phyloP scores from a whole-genome alignment of 2,797 vertebrate species.

The Melanotaenia parkinsoni region DNA sequence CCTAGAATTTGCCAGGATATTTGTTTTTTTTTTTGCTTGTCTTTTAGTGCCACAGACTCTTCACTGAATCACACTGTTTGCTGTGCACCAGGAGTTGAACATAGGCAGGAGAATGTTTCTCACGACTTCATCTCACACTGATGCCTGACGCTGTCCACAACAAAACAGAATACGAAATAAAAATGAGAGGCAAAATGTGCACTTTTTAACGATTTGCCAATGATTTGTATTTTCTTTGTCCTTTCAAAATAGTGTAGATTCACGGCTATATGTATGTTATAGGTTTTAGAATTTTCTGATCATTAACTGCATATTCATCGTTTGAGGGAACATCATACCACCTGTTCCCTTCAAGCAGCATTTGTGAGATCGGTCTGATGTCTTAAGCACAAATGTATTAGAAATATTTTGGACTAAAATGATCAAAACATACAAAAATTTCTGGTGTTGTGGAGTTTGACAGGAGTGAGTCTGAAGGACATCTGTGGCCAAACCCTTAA shows the following conservation, averaged over 20 bases:
- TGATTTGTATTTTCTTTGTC: neutral
- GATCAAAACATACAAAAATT: neutral
- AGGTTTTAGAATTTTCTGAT: constrained; percentile 2
- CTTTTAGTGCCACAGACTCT: constrained; percentile 11
- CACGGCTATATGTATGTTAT: neutral
- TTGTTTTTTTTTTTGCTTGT: constrained; percentile 19
- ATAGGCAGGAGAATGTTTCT: constrained; percentile 18
- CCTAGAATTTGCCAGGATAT: constrained; percentile 18
- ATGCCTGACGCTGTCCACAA: constrained; percentile 2
- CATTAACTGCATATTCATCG: neutral
- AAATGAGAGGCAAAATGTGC: neutral
- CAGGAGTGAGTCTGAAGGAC: constrained; percentile 3
- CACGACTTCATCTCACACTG: constrained; percentile 24
- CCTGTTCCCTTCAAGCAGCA: neutral
- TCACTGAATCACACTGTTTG: constrained; percentile 25
- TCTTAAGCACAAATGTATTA: constrained; percentile 1
- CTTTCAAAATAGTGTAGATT: neutral
- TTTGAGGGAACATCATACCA: neutral
- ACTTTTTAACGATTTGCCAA: constrained; percentile 7
- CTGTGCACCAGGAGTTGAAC: constrained; percentile 13
- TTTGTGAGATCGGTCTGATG: neutral
- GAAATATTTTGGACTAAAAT: constrained; percentile 3
- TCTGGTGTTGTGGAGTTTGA: neutral
- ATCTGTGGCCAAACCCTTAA: neutral
- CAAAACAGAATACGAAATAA: constrained; percentile 9